phyloP scores from a whole-genome alignment of 2,113 vertebrate species.

The Tenrec ecaudatus region DNA sequence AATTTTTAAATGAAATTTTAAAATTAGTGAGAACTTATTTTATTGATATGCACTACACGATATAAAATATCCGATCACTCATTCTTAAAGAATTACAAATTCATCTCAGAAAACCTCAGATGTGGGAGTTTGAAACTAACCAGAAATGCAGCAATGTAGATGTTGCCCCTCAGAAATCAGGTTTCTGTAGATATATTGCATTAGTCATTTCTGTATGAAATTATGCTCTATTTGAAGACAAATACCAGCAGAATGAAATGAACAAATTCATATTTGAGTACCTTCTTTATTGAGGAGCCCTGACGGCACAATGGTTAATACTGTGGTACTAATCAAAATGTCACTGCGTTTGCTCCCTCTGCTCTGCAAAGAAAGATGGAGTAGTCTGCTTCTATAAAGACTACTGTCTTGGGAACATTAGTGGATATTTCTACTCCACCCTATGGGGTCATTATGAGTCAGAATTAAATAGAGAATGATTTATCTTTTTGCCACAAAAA shows the following conservation, averaged over 20 bases:
- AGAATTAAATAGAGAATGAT: neutral
- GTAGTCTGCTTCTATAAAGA: neutral
- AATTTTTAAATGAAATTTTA: neutral
- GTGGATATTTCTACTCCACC: neutral
- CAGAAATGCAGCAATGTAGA: neutral
- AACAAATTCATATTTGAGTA: conserved; percentile 24
- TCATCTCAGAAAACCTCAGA: neutral
- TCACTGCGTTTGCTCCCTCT: neutral
- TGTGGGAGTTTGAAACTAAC: conserved; percentile 30
- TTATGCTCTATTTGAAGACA: conserved; percentile 25
- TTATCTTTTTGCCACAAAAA: neutral
- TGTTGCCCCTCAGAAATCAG: conserved; percentile 25
- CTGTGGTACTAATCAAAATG: neutral
- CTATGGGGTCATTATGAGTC: neutral
- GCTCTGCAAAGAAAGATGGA: neutral
- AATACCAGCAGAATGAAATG: conserved; percentile 32
- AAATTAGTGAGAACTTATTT: conserved; percentile 17
- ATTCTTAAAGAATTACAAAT: neutral
- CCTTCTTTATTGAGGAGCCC: neutral
- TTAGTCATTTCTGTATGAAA: neutral
- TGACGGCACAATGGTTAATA: neutral
- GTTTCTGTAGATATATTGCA: conserved; percentile 24
- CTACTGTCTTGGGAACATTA: neutral
- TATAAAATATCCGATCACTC: conserved; percentile 32
- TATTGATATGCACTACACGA: neutral